Evolutionary conservation across 1,140 invertebrate species (phyloP).

Genomic region (Nixonia krombeini): DNA sequence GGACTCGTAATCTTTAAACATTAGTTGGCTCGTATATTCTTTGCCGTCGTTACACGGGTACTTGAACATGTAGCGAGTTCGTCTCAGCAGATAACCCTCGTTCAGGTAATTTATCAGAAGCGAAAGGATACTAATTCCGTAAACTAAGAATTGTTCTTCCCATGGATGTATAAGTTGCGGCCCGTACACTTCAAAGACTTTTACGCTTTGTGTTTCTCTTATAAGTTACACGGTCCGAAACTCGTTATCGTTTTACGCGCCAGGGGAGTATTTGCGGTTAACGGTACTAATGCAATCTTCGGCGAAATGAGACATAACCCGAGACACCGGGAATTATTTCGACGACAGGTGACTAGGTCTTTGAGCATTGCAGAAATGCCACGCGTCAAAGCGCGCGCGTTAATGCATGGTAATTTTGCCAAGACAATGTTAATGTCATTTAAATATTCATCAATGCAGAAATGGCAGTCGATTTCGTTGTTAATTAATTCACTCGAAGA

Average conservation of each 20-base stretch:
- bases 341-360: conserved; percentile 12
- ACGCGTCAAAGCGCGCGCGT: background rate
- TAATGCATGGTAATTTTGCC: background rate
- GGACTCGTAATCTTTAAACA: conserved; percentile 64
- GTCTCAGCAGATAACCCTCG: conserved; percentile 45
- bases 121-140: conserved; percentile 34
- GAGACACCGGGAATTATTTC: conserved; percentile 20
- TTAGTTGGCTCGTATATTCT: conserved; percentile 58
- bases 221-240: conserved; percentile 10
- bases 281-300: conserved; percentile 17
- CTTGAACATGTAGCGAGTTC: conserved; percentile 57
- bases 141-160: conserved; percentile 27
- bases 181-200: conserved; percentile 11
- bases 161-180: conserved; percentile 10
- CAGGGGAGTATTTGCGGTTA: conserved; percentile 13
- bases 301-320: conserved; percentile 25
- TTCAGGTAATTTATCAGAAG: conserved; percentile 45
- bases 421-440: background rate
- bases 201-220: background rate
- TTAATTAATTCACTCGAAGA: too few species aligned
- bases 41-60: conserved; percentile 65
- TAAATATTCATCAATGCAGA: background rate
- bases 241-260: conserved; percentile 24
- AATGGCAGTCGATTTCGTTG: too few species aligned
- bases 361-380: background rate